These are phyloP conservation scores for Protophormia terraenovae DNA, from an alignment of 2,888 invertebrate genomes.

Conservation along the genomic window DNA sequence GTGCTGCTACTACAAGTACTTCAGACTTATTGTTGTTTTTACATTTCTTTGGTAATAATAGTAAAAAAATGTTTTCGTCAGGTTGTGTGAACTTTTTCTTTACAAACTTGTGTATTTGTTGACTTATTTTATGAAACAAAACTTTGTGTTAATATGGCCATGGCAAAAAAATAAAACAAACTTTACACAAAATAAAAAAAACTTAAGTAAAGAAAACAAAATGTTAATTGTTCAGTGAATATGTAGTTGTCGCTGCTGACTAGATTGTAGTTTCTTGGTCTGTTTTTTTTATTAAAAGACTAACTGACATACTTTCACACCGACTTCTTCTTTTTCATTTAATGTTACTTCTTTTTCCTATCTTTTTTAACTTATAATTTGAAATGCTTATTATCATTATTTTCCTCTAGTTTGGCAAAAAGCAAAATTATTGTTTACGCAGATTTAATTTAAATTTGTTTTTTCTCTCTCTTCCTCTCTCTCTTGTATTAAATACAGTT, in stretches of 20 bases:
- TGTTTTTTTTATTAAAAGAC: conserved; percentile 13
- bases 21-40: not conserved
- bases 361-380: conserved; percentile 22
- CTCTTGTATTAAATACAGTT: not conserved
- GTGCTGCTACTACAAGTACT: not conserved
- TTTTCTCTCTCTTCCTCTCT: not conserved
- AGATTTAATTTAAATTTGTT: conserved; percentile 6
- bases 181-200: conserved; percentile 19
- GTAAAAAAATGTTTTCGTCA: conserved; percentile 31
- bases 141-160: conserved; percentile 38
- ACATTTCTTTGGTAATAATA: conserved; percentile 56
- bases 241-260: conserved; percentile 31
- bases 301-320: conserved; percentile 70
- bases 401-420: conserved; percentile 42
- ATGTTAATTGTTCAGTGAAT: conserved; percentile 68
- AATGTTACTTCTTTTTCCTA: not conserved
- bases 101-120: conserved; percentile 1
- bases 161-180: not conserved
- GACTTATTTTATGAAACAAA: conserved; percentile 49
- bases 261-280: conserved; percentile 37
- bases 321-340: conserved; percentile 21
- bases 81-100: conserved; percentile 60
- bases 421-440: conserved; percentile 44
- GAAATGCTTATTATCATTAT: conserved; percentile 45
- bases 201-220: conserved; percentile 47